A percentile compares a stretch with the other conserved stretches of the same genome.
Conservation (phyloP, 2,888 invertebrate genomes). For the Polymixis flavicincta region DNA sequence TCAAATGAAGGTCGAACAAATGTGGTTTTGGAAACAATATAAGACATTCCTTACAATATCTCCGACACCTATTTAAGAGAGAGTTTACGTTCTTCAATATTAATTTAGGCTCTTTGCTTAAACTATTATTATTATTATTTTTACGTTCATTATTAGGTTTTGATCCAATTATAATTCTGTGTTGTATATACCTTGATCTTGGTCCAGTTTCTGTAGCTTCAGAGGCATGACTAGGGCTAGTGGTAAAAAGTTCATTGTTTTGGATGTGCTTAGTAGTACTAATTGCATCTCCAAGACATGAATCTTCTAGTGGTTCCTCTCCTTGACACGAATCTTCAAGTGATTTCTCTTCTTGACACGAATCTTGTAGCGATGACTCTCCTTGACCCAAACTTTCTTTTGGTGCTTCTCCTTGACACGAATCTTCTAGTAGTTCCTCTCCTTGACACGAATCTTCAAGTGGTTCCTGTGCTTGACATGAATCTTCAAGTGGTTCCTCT, state of each 20-base stretch:
- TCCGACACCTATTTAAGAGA: slow-evolving; percentile 73
- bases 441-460: too few relatives aligned
- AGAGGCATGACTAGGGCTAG: background rate
- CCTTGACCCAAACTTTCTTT: background rate
- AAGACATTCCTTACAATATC: slow-evolving; percentile 78
- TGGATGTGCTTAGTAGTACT: background rate
- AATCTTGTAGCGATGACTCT: background rate
- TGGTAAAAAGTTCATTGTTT: background rate
- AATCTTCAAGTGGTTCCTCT: too few relatives aligned
- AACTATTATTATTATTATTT: slow-evolving; percentile 25
- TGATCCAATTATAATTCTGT: slow-evolving; percentile 78
- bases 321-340: background rate
- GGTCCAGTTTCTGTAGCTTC: slow-evolving; percentile 16
- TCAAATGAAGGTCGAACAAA: slow-evolving; percentile 29
- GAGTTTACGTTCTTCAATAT: slow-evolving; percentile 71
- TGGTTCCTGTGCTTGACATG: too few relatives aligned
- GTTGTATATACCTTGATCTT: slow-evolving; percentile 52
- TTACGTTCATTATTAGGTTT: slow-evolving; percentile 66
- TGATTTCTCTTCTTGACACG: background rate
- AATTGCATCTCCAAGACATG: slow-evolving; percentile 35
- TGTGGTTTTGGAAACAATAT: slow-evolving; percentile 76
- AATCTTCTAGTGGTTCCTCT: background rate
- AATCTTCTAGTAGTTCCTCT: background rate
- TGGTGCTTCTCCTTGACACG: background rate
- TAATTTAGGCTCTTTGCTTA: slow-evolving; percentile 65